Percentiles rank a stretch among this genome's conserved stretches.
Conservation (phyloP, 2,797 vertebrate genomes). For the Gallinago solitaria region DNA sequence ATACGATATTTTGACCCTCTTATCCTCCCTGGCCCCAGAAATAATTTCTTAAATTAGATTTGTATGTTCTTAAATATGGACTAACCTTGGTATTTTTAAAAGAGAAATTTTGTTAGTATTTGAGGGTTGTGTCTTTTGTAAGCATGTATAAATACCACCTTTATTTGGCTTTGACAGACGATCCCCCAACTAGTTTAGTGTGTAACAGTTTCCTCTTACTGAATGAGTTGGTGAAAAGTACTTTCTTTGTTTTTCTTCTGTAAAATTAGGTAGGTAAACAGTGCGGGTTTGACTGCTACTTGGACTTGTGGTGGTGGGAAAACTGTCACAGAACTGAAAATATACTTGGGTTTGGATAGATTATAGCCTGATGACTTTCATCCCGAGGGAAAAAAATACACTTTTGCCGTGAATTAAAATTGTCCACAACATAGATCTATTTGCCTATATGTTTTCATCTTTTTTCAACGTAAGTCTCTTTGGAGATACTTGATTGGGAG, state of each 20-base stretch:
- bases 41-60: not conserved
- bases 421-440: fast-evolving
- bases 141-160: not conserved
- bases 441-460: not conserved
- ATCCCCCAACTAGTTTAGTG: not conserved
- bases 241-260: not conserved
- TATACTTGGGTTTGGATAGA: not conserved
- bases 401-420: not conserved
- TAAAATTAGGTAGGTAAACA: not conserved
- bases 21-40: not conserved
- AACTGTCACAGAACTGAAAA: not conserved
- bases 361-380: not conserved
- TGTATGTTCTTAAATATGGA: not conserved
- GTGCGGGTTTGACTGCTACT: not conserved
- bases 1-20: not conserved
- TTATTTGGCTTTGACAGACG: not conserved
- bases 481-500: not conserved
- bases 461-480: not conserved
- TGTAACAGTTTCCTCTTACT: not conserved
- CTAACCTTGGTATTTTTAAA: not conserved
- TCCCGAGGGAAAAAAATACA: not conserved
- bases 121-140: not conserved
- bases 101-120: not conserved
- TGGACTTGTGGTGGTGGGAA: not conserved
- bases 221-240: not conserved